phyloP scores from a whole-genome alignment of 2,797 vertebrate species.

The Oryzias sinensis region DNA sequence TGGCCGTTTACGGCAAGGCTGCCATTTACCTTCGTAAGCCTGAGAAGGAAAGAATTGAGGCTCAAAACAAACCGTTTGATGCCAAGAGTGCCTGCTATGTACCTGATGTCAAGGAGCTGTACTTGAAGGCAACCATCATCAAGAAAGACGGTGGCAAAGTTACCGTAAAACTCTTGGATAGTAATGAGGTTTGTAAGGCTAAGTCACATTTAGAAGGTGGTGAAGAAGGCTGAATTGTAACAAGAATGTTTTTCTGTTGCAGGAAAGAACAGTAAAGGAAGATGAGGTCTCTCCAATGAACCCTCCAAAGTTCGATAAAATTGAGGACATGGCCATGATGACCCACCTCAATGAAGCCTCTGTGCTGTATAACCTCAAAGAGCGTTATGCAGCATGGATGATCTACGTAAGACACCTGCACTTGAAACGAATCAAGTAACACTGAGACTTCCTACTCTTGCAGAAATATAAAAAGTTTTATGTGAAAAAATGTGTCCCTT shows the following conservation, averaged over 20 bases:
- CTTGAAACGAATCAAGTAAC: neutral
- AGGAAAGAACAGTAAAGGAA: constrained; percentile 79
- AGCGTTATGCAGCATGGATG: constrained; percentile 93
- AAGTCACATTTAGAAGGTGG: neutral
- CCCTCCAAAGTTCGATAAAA: constrained; percentile 75
- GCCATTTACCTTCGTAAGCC: constrained; percentile 82
- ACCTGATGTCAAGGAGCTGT: constrained; percentile 79
- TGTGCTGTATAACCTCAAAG: constrained; percentile 95
- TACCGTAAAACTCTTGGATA: constrained; percentile 77
- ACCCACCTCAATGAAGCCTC: constrained; percentile 75
- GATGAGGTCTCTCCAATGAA: constrained; percentile 78
- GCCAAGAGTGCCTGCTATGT: constrained; percentile 84
- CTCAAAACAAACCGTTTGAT: constrained; percentile 84
- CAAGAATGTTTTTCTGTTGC: constrained; percentile 3
- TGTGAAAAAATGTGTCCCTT: neutral
- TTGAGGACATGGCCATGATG: constrained; percentile 78
- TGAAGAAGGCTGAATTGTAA: constrained; percentile 4
- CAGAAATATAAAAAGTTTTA: neutral
- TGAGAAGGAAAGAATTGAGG: constrained; percentile 84
- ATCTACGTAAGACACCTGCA: constrained; percentile 75
- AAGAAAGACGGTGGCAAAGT: constrained; percentile 80
- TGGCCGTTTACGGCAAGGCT: constrained; percentile 82
- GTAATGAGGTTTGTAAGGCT: constrained; percentile 41
- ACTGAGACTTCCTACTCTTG: neutral
- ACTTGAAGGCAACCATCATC: constrained; percentile 78